Percentiles rank a stretch among this genome's conserved stretches.
These are phyloP conservation scores for Acleris cristana DNA, from an alignment of 2,888 invertebrate genomes.

Conservation along the genomic window DNA sequence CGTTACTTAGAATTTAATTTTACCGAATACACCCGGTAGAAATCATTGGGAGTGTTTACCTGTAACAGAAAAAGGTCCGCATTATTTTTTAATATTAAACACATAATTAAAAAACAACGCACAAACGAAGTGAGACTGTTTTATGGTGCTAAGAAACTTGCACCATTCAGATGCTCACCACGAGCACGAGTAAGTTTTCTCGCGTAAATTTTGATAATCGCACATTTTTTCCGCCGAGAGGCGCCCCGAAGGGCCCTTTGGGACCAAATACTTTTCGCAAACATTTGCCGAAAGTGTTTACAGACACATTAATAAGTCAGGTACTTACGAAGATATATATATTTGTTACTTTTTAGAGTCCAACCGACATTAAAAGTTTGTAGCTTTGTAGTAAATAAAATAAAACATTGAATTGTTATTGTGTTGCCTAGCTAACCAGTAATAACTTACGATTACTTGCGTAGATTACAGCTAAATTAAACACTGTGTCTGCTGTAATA, in stretches of 20 bases:
- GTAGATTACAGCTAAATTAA: too few species aligned
- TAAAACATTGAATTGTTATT: too few species aligned
- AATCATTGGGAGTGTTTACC: slow-evolving; percentile 27
- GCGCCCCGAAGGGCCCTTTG: neutral
- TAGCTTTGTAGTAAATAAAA: neutral
- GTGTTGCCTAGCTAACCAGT: too few species aligned
- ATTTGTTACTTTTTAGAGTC: too few species aligned
- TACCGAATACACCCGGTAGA: slow-evolving; percentile 8
- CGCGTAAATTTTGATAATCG: slow-evolving; percentile 38
- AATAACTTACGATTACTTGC: too few species aligned
- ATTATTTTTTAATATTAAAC: slow-evolving; percentile 6
- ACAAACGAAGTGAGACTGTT: too few species aligned
- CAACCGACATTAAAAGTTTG: neutral
- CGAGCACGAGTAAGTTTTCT: neutral
- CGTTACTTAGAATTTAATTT: slow-evolving; percentile 11
- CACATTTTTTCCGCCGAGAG: slow-evolving; percentile 23
- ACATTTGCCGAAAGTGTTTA: slow-evolving; percentile 28
- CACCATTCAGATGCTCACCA: neutral
- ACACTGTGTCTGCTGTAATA: too few species aligned
- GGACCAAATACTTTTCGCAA: slow-evolving; percentile 25
- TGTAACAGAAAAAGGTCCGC: slow-evolving; percentile 19
- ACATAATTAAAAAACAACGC: neutral
- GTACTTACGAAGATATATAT: too few species aligned
- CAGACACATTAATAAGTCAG: too few species aligned
- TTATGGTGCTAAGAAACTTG: too few species aligned